Base-by-base conservation (phyloP, 2,888 invertebrate species). In the Chymomyza fuscimana region DNA sequence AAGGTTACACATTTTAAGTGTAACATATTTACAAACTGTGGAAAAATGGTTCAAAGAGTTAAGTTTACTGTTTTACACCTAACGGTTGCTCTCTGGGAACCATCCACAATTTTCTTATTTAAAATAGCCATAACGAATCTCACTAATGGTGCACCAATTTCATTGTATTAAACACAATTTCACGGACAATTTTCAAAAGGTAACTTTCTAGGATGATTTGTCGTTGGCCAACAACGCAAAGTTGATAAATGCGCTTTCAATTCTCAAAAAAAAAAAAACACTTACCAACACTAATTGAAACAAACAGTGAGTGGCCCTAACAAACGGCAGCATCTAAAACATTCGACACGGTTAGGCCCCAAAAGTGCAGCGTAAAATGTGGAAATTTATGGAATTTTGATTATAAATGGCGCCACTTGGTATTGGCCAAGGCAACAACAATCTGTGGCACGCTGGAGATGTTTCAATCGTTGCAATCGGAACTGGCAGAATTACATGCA, bases 371-470 rank as follows among this genome's bases (percentile, higher is more conserved):
- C 63, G 60, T 77, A 74, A 81, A 84, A 73, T 78, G 67, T 29
- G 16, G 25, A 63, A 72, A 78, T 85, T 80, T 85, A 78, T 84
- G 81, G 81, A 82, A 81, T 86, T 78, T 76, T 76, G 86, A 85
- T 81, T 85, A 65, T 70, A 63, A 69, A 62, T 72, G 60, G 73
- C 73, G 74, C 73, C 70, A 63, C 40, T 46, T 12, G 32, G 25
- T 40, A 50, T 7, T 36, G 16, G 10, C 6, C 58, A 2, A 6
- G 15, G 25, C 19, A 15, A 25, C 12, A 25, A 12, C 29, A 58
- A 50, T 70, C 70, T 73, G 70, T 71, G 63, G 69, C 70, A 70
- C 19, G 64, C 29, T 66, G 64, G 16, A 65, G 58, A 58, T 19
- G 22, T 58, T 15, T 10, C 52, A 58, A 58, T 9, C 58, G 25